Evolutionary conservation across 2,113 vertebrate genomes (phyloP).

Genomic region (Cyanoliseus patagonus): DNA sequence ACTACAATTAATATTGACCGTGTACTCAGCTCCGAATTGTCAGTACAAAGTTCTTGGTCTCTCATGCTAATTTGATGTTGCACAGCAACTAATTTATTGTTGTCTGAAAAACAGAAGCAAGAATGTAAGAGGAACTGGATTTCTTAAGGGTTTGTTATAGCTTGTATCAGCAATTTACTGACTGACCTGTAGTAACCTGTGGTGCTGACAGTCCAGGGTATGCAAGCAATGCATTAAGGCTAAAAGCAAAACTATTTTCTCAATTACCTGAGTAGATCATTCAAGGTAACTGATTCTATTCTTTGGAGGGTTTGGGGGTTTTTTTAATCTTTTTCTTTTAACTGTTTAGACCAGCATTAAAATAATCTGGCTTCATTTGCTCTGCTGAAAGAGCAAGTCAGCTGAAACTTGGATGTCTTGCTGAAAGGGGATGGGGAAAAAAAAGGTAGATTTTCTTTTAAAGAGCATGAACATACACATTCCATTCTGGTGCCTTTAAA

Average conservation of each 20-base stretch:
- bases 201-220: not conserved
- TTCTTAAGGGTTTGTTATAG: not conserved
- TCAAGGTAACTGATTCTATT: slow-evolving; percentile 15
- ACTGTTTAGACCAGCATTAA: slow-evolving; percentile 20
- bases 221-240: not conserved
- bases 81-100: not conserved
- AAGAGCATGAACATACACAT: slow-evolving; percentile 53
- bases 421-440: not conserved
- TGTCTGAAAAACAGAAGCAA: not conserved
- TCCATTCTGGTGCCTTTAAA: slow-evolving; percentile 35
- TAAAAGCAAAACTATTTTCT: slow-evolving; percentile 52
- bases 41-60: not conserved
- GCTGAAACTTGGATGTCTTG: slow-evolving; percentile 48
- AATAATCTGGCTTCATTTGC: slow-evolving; percentile 44
- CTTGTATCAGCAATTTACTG: slow-evolving; percentile 19
- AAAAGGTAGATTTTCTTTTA: slow-evolving; percentile 35
- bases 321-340: not conserved
- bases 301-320: not conserved
- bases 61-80: not conserved
- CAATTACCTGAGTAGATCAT: not conserved
- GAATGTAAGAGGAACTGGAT: not conserved
- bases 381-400: slow-evolving; percentile 51
- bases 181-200: slow-evolving; percentile 36
- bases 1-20: not conserved
- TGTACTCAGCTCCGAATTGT: not conserved